phyloP scores from a whole-genome alignment of 2,888 invertebrate species.

The Tubiluchus corallicola region DNA sequence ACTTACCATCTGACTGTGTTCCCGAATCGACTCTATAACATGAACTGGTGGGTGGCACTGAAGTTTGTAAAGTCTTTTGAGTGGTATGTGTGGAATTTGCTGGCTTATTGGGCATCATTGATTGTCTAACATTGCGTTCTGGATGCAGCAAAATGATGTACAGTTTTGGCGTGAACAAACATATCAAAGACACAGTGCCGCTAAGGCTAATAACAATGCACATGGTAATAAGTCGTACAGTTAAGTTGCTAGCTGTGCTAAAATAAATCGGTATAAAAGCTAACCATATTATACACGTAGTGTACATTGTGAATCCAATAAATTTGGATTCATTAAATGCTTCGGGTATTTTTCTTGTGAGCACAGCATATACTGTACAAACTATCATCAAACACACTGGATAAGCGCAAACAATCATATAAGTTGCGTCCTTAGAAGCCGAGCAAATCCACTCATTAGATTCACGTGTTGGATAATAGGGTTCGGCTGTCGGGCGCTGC shows the following conservation, averaged over 20 bases:
- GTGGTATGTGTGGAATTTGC: neutral
- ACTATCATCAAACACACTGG: slow-evolving; percentile 72
- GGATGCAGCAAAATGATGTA: slow-evolving; percentile 76
- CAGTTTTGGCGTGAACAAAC: slow-evolving; percentile 80
- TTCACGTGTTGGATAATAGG: slow-evolving; percentile 73
- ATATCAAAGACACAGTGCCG: slow-evolving; percentile 77
- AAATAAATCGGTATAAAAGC: slow-evolving; percentile 42
- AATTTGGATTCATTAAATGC: slow-evolving; percentile 33
- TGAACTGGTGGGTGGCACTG: slow-evolving; percentile 12
- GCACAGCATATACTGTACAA: slow-evolving; percentile 31
- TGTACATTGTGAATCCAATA: slow-evolving; percentile 57
- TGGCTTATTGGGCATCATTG: slow-evolving; percentile 23
- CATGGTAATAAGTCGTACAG: slow-evolving; percentile 80
- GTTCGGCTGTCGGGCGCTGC: slow-evolving; percentile 67
- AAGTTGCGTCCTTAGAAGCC: slow-evolving; percentile 69
- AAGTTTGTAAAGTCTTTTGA: neutral
- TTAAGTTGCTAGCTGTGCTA: slow-evolving; percentile 36
- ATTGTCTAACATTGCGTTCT: slow-evolving; percentile 66
- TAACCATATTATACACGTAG: slow-evolving; percentile 50
- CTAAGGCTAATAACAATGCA: slow-evolving; percentile 84
- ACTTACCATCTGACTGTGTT: slow-evolving; percentile 27
- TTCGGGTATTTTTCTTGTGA: slow-evolving; percentile 32
- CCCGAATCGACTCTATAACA: slow-evolving; percentile 26
- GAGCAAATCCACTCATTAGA: slow-evolving; percentile 79
- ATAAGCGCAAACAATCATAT: slow-evolving; percentile 46